Evolutionary conservation across 2,888 invertebrate genomes (phyloP), one percentile per base, ranked within the genome.

Genomic region (Dasysyrphus albostriatus): DNA sequence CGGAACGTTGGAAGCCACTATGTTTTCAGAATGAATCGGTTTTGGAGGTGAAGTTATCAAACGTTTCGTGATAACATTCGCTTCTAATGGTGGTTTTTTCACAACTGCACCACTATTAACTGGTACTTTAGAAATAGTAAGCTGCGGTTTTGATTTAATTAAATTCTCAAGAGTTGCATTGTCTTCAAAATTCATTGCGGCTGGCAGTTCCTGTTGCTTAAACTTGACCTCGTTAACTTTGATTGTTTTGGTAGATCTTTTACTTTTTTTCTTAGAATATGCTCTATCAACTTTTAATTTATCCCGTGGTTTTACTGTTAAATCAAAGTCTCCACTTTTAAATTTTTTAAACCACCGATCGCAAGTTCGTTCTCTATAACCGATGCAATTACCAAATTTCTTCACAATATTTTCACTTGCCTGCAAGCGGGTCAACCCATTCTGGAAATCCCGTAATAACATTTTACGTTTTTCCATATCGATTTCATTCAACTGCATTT

Each of bases 291-390:
- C 34, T 39, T 8, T 49, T n/a, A 1, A 5, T 19, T 44, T 56
- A 29, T 58, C 16, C 2, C 61, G 44, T 2, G 79, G 80, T 34
- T 44, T 80, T 34, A 10, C n/a, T 3, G 10, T 14, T 32, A 85
- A 24, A 12, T 77, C 34, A 0, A 85, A 85, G 9, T 82, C 42
- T 7, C 82, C 85, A 0, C 24, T 10, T 3, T 24, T 44, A 3
- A 85, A 85, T 39, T 82, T 85, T 2, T 6, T 63, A 51, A 37
- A 82, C 85, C 85, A 85, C 8, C 77, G 77, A 10, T 78, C 69
- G 6, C 72, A 73, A 1, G 77, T 82, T 10, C 82, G 82, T 34
- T 14, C 9, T 0, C 61, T 61, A n/a, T 32, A 85, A 0, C 76
- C 73, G 1, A 29, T 49, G 0, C 69, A 69, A 39, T 24, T 8